phyloP scores from a whole-genome alignment of 2,113 vertebrate species.

The Talpa occidentalis region DNA sequence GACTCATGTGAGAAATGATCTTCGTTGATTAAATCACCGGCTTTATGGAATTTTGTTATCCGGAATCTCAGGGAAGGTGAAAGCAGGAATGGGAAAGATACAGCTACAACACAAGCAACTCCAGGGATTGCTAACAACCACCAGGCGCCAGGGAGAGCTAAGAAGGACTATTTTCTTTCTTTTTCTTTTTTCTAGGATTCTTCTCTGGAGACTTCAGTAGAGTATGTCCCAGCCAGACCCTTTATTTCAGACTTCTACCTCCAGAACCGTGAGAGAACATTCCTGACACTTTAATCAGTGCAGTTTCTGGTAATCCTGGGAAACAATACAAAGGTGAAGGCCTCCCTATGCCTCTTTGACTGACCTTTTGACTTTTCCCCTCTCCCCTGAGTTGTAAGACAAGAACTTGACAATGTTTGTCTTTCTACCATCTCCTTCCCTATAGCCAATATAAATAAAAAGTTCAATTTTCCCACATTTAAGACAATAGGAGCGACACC shows the following conservation, averaged over 20 bases:
- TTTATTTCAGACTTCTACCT: neutral
- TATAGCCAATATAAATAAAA: too few relatives aligned
- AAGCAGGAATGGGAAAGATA: neutral
- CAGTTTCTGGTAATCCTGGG: neutral
- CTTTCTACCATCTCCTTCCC: neutral
- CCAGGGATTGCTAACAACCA: neutral
- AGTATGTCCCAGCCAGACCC: fast-evolving
- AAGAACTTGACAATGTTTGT: neutral
- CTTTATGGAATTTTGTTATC: neutral
- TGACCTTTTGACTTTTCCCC: neutral
- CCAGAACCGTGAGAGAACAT: neutral
- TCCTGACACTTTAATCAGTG: neutral
- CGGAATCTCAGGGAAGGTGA: too few relatives aligned
- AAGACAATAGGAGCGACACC: neutral
- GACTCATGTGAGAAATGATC: neutral
- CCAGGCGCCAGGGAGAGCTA: neutral
- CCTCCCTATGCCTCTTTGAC: neutral
- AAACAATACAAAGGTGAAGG: neutral
- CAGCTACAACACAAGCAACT: neutral
- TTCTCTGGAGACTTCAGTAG: neutral
- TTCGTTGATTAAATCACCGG: too few relatives aligned
- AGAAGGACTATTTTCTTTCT: neutral
- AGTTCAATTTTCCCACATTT: neutral
- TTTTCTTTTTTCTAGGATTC: neutral
- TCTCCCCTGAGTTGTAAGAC: neutral